Base-by-base conservation (phyloP, 2,113 vertebrate genomes). In the Daubentonia madagascariensis region DNA sequence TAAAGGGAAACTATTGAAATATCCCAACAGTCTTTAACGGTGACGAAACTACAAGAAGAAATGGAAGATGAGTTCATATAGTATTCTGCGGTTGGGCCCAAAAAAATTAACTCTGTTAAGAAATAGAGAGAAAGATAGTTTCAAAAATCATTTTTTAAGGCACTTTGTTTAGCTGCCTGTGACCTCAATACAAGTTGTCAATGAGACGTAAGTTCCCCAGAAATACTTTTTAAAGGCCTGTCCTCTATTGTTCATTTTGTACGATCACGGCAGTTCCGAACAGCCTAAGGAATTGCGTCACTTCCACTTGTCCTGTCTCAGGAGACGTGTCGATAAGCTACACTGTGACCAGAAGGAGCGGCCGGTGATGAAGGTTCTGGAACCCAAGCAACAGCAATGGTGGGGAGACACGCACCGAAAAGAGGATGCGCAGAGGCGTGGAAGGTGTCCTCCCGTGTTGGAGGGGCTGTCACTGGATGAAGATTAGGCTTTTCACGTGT, bases 381-480 rank as follows among this genome's bases (percentile, higher is more conserved):
- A 16, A 35, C 30, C 2, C 7, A 1, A 0, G 1, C 3, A 7
- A 0, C 1, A 3, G 35, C 28, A 5, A 12, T 0, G 40, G 40
- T 5, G 12, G 52, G 16, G 25, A 25, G 18, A 13, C 1, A 0
- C 3, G 10, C 1, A 0, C 35, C 0, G 11, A 28, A 6, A 30
- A 12, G 67, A n/a, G 9, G 20, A 13, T 12, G 0, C 1, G 0
- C 0, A 0, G 8, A 78, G 35, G 37, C 7, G 0, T 4, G 30
- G 32, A 9, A 7, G 0, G 23, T 1, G 14, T 0, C 52, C n/a
- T n/a, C 4, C 2, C 3, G 14, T 1, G 14, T 35, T 14, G 0
- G 25, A 20, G 40, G 22, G 45, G 4, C 37, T 2, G 14, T 63
- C 2, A 1, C 50, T 45, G 45, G 72, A 8, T 5, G 3, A 4